Evolutionary conservation across 2,113 vertebrate species (phyloP), one percentile per base, ranked within the genome.

Genomic region (Oryzias woworae): DNA sequence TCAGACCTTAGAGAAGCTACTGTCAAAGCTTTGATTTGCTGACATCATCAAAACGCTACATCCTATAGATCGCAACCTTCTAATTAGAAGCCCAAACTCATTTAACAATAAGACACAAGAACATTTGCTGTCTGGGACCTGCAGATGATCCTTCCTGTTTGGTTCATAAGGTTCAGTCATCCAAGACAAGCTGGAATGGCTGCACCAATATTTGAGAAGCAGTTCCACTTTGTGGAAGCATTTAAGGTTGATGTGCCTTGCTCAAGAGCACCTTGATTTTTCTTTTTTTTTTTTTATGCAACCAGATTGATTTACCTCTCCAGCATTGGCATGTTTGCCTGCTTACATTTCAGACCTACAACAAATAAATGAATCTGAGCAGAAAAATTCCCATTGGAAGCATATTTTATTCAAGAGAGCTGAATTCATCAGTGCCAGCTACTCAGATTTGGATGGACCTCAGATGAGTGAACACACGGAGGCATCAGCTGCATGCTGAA

Each of bases 211-310:
- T 47, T 17, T 7, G 46, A 2, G 7, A 7, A 3, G 17, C 17
- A 48, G 5, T 17, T 7, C 17, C 17, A 8, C 46, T 48, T n/a
- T 10, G 3, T 48, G 47, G 7, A 48, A 18, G n/a, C 47, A 60
- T 61, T 68, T 49, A 7, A 54, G 67, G 57, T 55, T 46, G 58
- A 62, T 75, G 82, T 87, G 83, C 81, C 81, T 87, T 84, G 22
- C 56, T 75, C 36, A 65, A 69, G 26, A 73, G 65, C 81, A 71
- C 36, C 46, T 63, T 58, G 58, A 24, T 12, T 36, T 36, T 12
- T 36, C 12, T 36, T 2, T 36, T 26, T 64, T 57, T 41, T 52
- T 26, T 46, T 56, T 18, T 31, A 60, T 68, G 28, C 36, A 50
- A 20, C 5, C 41, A 49, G 20, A 42, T 57, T 49, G 24, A 44